Evolutionary conservation across 2,888 invertebrate genomes (phyloP).

Genomic region (Horisme vitalbata): DNA sequence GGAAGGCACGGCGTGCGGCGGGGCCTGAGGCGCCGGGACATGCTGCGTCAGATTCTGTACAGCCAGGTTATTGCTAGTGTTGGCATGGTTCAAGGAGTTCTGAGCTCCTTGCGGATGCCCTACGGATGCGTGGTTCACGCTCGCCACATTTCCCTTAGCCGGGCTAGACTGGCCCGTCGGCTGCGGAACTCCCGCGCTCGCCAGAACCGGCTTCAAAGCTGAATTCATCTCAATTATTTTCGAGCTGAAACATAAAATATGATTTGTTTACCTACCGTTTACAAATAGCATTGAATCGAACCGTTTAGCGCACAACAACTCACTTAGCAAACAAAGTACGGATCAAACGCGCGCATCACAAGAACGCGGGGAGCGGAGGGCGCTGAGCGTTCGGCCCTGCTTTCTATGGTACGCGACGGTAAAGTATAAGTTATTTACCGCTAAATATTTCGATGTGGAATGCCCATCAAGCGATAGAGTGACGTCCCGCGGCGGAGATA

Average conservation of each 20-base stretch:
- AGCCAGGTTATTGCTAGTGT: constrained; percentile 53
- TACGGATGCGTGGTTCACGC: constrained; percentile 67
- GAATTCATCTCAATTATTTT: constrained; percentile 76
- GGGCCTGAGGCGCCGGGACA: constrained; percentile 57
- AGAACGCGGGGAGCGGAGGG: constrained; percentile 58
- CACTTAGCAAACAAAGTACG: constrained; percentile 65
- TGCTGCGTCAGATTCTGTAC: constrained; percentile 70
- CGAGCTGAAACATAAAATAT: constrained; percentile 66
- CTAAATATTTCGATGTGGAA: constrained; percentile 56
- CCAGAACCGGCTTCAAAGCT: constrained; percentile 83
- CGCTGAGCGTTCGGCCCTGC: constrained; percentile 49
- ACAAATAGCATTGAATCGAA: constrained; percentile 56
- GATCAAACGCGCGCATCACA: constrained; percentile 67
- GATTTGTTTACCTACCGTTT: constrained; percentile 59
- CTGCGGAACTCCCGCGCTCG: constrained; percentile 75
- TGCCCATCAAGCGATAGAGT: constrained; percentile 63
- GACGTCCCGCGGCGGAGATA: constrained; percentile 58
- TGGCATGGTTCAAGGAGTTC: constrained; percentile 61
- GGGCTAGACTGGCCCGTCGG: constrained; percentile 72
- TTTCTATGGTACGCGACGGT: constrained; percentile 49
- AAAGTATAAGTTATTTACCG: constrained; percentile 60
- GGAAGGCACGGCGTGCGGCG: constrained; percentile 68
- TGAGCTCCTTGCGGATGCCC: constrained; percentile 70
- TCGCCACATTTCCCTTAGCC: constrained; percentile 73
- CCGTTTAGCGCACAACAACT: constrained; percentile 80